Conservation (phyloP, 2,797 vertebrate species). For the Perodicticus potto region DNA sequence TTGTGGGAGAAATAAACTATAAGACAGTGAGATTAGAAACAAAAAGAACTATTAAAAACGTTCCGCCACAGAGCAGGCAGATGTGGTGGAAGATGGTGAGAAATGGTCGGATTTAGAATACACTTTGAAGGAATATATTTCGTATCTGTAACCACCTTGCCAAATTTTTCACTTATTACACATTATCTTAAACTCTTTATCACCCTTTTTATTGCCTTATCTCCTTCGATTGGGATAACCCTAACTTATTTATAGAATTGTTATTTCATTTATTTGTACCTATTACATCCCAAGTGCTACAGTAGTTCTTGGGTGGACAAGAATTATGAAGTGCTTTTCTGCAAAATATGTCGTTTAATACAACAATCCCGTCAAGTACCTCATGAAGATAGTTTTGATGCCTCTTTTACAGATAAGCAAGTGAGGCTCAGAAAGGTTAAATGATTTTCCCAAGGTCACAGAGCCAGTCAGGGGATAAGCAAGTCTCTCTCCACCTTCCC, state of each 20-base stretch:
- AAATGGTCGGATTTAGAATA: conserved; percentile 39
- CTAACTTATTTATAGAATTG: conserved; percentile 22
- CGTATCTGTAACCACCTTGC: conserved; percentile 19
- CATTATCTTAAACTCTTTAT: conserved; percentile 19
- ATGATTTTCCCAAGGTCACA: background rate
- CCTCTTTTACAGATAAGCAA: conserved; percentile 51
- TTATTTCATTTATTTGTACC: background rate
- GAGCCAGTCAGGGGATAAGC: background rate
- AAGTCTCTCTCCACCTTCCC: background rate
- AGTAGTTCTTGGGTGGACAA: conserved; percentile 1
- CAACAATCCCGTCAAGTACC: background rate
- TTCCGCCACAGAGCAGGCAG: background rate
- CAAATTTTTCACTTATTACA: background rate
- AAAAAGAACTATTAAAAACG: background rate
- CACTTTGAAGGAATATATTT: conserved; percentile 44
- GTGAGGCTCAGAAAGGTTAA: background rate
- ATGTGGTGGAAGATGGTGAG: background rate
- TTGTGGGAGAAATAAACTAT: conserved; percentile 47
- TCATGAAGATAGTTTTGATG: background rate
- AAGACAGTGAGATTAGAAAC: background rate
- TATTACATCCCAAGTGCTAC: background rate
- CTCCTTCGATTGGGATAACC: background rate
- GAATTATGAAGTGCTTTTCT: conserved; percentile 57
- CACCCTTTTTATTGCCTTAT: background rate
- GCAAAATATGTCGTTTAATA: background rate